phyloP scores from a whole-genome alignment of 2,113 vertebrate species.

The Erythrocercus mccallii region DNA sequence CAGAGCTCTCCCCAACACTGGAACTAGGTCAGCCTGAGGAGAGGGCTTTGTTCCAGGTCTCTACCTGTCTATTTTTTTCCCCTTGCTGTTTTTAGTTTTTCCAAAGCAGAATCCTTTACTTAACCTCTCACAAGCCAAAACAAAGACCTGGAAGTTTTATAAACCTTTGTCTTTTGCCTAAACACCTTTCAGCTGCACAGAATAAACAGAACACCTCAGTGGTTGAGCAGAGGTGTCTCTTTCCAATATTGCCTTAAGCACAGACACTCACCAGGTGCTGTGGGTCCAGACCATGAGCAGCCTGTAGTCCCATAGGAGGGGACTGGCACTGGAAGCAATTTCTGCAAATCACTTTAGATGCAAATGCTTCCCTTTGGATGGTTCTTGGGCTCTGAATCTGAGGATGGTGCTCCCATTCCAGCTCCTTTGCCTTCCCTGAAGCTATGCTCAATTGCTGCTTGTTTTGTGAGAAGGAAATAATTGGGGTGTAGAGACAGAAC shows the following conservation, averaged over 20 bases:
- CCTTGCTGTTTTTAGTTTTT: background rate
- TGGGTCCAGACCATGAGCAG: background rate
- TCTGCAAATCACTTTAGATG: background rate
- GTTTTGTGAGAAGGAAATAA: background rate
- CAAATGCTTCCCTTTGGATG: background rate
- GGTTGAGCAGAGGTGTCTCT: background rate
- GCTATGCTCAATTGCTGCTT: background rate
- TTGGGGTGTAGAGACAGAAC: background rate
- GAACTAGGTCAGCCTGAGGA: conserved; percentile 17
- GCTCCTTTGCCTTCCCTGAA: background rate
- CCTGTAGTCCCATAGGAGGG: background rate
- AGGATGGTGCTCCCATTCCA: background rate
- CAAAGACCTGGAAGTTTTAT: background rate
- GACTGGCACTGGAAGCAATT: background rate
- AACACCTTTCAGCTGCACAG: background rate
- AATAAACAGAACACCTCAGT: background rate
- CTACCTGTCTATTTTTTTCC: background rate
- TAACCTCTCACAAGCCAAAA: background rate
- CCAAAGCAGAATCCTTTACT: background rate
- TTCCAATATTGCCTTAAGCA: background rate
- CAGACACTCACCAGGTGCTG: background rate
- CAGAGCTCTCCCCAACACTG: background rate
- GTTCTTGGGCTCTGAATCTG: background rate
- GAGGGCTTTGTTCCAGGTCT: background rate
- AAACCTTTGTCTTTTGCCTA: background rate